Percentiles rank a stretch among this genome's conserved stretches.
Evolutionary conservation across 2,888 invertebrate species (phyloP).

Genomic region (Elgonia sp.): DNA sequence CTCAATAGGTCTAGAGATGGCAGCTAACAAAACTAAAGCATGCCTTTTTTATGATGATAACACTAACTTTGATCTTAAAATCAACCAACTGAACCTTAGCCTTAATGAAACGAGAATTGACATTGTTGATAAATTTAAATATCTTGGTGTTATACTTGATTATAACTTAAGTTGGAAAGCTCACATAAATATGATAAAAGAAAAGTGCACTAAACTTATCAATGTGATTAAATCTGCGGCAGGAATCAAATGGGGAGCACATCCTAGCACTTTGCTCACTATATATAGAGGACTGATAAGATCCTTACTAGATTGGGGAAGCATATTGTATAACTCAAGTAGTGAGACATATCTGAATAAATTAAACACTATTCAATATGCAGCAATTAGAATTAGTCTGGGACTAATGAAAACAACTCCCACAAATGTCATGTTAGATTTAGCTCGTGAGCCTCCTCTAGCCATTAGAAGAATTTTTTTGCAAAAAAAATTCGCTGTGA

Average conservation of each 20-base stretch:
- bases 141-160: slow-evolving; percentile 23
- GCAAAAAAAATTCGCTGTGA: background rate
- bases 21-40: slow-evolving; percentile 3
- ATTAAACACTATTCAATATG: background rate
- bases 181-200: background rate
- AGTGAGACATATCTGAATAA: background rate
- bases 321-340: background rate
- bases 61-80: background rate
- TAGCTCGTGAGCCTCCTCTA: background rate
- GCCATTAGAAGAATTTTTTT: background rate
- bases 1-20: no score
- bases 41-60: slow-evolving; percentile 15
- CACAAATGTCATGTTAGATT: background rate
- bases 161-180: background rate
- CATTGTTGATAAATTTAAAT: slow-evolving; percentile 19
- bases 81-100: background rate
- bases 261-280: slow-evolving; percentile 8
- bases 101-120: background rate
- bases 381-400: background rate
- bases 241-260: slow-evolving; percentile 8
- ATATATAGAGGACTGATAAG: slow-evolving; percentile 3
- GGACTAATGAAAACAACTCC: background rate
- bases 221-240: slow-evolving; percentile 8
- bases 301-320: background rate
- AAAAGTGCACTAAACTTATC: slow-evolving; percentile 11